phyloP scores from a whole-genome alignment of 2,113 vertebrate genomes.

The Cisticola juncidis region DNA sequence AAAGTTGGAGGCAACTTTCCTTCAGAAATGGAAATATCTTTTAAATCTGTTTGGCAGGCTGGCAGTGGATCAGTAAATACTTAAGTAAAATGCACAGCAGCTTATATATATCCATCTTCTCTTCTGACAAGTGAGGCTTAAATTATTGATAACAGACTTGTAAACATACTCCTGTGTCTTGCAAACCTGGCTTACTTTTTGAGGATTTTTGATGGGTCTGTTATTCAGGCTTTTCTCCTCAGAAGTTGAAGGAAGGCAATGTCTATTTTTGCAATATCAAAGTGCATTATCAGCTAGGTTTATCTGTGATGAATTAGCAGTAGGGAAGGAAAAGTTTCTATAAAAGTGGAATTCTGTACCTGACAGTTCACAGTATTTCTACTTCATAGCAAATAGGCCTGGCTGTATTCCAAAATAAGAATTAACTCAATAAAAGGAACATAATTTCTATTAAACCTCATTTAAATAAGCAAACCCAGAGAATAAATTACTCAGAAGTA shows the following conservation, averaged over 20 bases:
- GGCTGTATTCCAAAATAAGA: background rate
- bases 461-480: background rate
- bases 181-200: background rate
- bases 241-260: background rate
- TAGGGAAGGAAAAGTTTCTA: background rate
- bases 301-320: background rate
- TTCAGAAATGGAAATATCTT: constrained; percentile 19
- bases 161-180: background rate
- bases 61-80: background rate
- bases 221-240: background rate
- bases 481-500: background rate
- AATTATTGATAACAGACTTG: constrained; percentile 30
- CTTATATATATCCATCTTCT: background rate
- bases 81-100: background rate
- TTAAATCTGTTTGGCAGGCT: background rate
- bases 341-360: background rate
- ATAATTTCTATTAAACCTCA: background rate
- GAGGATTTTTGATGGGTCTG: background rate
- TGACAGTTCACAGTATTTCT: background rate
- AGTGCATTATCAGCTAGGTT: background rate
- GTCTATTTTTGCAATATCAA: background rate
- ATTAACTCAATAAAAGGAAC: background rate
- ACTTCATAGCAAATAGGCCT: background rate
- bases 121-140: constrained; percentile 13
- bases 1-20: constrained; percentile 2